Percentiles rank a stretch among this genome's conserved stretches.
Conservation (phyloP, 2,113 vertebrate species). For the Osmerus mordax region DNA sequence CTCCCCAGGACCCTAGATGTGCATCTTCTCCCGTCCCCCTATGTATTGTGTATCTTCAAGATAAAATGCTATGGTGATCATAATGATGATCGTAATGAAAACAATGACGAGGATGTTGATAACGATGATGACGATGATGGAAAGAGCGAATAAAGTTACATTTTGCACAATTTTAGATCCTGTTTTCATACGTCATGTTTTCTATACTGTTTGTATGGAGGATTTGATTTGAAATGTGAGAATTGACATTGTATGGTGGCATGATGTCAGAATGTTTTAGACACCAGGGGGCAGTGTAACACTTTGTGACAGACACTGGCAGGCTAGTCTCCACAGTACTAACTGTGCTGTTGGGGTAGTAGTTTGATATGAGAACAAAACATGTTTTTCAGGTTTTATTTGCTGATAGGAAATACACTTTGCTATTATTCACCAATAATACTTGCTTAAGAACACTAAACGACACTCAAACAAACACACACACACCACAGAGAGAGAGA, state of each 20-base stretch:
- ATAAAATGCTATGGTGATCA: no score
- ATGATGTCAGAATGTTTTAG: not conserved
- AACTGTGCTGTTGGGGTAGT: not conserved
- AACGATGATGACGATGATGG: constrained; percentile 33
- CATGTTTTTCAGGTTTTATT: not conserved
- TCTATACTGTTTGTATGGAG: constrained; percentile 32
- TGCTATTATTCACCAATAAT: no score
- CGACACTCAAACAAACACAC: no score
- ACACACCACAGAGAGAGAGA: no score
- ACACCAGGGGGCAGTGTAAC: constrained; percentile 60
- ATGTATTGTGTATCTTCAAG: constrained; percentile 45
- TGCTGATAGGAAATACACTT: no score
- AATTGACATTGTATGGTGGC: not conserved
- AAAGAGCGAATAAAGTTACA: constrained; percentile 66
- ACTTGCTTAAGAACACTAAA: not conserved
- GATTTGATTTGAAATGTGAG: not conserved
- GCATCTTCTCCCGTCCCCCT: constrained; percentile 10
- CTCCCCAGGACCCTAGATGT: not conserved
- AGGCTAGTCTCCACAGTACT: not conserved
- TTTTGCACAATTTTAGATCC: constrained; percentile 75
- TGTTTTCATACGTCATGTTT: constrained; percentile 18
- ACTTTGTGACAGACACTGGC: constrained; percentile 15
- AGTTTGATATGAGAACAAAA: not conserved
- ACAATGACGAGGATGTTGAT: constrained; percentile 50
- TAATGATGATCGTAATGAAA: constrained; percentile 35